Conservation (phyloP, 2,113 vertebrate species). For the Corapipo altera region DNA sequence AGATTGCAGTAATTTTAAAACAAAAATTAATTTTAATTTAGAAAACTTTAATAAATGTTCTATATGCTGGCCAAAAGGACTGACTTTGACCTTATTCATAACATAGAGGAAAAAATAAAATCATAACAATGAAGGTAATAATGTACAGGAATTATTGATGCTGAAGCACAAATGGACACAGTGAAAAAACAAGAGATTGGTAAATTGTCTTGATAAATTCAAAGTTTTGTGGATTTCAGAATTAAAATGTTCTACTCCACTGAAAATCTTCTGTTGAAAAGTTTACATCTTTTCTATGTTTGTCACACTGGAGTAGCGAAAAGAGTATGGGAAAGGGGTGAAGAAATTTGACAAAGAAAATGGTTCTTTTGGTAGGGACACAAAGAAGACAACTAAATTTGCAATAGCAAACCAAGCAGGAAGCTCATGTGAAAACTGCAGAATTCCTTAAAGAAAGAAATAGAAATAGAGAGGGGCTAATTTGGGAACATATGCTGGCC, state of each 20-base stretch:
- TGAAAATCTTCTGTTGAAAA: background rate
- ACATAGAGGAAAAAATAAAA: background rate
- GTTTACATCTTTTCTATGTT: background rate
- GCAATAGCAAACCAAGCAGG: background rate
- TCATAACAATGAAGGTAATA: background rate
- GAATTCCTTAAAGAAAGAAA: background rate
- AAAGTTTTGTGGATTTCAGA: constrained; percentile 2
- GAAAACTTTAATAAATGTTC: background rate
- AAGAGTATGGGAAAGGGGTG: background rate
- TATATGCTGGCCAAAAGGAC: background rate
- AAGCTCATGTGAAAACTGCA: background rate
- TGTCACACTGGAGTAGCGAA: background rate
- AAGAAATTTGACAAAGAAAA: background rate
- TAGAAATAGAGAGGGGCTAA: background rate
- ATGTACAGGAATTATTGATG: background rate
- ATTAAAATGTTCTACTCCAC: constrained; percentile 6
- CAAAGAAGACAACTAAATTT: background rate
- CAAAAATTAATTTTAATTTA: background rate
- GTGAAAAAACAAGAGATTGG: background rate
- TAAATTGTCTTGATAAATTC: background rate
- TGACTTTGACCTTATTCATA: background rate
- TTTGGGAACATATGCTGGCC: background rate
- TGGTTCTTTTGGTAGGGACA: background rate
- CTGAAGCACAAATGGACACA: background rate
- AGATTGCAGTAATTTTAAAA: background rate